Percentiles rank a stretch among this genome's conserved stretches.
Evolutionary conservation across 2,888 invertebrate genomes (phyloP).

Genomic region (Unio pictorum): DNA sequence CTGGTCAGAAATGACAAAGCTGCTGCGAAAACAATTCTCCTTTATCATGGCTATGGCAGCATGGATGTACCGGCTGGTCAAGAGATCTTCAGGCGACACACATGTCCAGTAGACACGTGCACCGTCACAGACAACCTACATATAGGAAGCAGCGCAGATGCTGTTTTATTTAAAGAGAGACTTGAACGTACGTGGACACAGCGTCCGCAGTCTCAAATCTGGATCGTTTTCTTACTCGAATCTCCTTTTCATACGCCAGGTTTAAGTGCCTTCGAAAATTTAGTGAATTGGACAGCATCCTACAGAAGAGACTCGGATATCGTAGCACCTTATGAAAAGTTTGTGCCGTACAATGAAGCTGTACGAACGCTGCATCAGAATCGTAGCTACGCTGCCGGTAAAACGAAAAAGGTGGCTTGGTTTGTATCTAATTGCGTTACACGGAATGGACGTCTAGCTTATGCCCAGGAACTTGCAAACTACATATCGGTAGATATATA

Average conservation of each 20-base stretch:
- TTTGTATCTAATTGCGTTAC: constrained; percentile 98
- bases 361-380: constrained; percentile 74
- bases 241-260: constrained; percentile 95
- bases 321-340: constrained; percentile 95
- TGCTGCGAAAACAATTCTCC: constrained; percentile 35
- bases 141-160: constrained; percentile 84
- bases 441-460: constrained; percentile 89
- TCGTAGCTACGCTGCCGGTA: constrained; percentile 79
- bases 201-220: constrained; percentile 75
- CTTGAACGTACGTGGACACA: constrained; percentile 56
- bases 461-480: constrained; percentile 87
- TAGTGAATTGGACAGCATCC: constrained; percentile 96
- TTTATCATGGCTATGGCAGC: constrained; percentile 36
- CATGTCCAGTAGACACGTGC: constrained; percentile 92
- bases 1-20: background rate
- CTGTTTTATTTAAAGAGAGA: constrained; percentile 79
- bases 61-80: constrained; percentile 72
- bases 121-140: constrained; percentile 83
- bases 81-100: constrained; percentile 78
- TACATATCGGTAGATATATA: constrained; percentile 78
- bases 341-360: constrained; percentile 87
- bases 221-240: constrained; percentile 93
- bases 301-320: constrained; percentile 95
- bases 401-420: constrained; percentile 95
- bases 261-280: constrained; percentile 52